A percentile compares a stretch with the other conserved stretches of the same genome.
Conservation (phyloP, 1,140 invertebrate species). For the Lepidostoma basale region DNA sequence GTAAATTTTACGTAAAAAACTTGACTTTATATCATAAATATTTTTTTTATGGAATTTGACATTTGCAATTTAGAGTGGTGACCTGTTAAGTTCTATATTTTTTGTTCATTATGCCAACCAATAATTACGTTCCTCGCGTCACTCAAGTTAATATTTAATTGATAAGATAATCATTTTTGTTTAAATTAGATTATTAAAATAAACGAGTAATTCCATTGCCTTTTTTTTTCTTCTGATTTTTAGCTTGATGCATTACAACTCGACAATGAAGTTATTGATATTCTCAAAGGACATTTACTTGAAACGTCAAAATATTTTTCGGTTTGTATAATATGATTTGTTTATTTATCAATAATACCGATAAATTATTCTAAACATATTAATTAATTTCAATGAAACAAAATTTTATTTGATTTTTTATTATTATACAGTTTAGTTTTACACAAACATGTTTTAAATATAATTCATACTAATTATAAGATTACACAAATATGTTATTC, state of each 20-base stretch:
- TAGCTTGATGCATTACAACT: conserved; percentile 43
- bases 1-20: no score
- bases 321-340: conserved; percentile 38
- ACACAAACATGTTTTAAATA: background rate
- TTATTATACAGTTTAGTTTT: background rate
- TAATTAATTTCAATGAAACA: no score
- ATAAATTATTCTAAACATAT: no score
- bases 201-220: background rate
- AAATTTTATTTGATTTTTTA: background rate
- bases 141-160: conserved; percentile 37
- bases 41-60: no score
- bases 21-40: no score
- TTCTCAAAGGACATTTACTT: conserved; percentile 41
- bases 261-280: conserved; percentile 40
- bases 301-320: conserved; percentile 40
- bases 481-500: background rate
- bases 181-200: background rate
- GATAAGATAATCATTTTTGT: background rate
- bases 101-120: conserved; percentile 23
- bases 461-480: background rate
- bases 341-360: no score
- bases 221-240: conserved; percentile 7
- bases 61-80: no score
- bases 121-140: conserved; percentile 42
- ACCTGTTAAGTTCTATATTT: no score